Evolutionary conservation across 2,888 invertebrate species (phyloP).

Genomic region (Drosophila formosana): DNA sequence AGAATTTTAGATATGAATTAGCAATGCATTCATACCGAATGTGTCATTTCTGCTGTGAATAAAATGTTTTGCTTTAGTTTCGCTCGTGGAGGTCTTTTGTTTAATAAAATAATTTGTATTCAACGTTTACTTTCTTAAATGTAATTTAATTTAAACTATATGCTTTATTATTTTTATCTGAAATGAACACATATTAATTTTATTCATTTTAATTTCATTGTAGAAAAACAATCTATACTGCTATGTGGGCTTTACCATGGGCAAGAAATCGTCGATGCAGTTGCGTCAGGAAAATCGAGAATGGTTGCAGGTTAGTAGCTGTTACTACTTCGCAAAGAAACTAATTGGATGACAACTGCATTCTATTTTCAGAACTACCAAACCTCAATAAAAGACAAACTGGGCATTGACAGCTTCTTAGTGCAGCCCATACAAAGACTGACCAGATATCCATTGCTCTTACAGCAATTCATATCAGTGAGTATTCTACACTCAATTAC

Average conservation of each 20-base stretch:
- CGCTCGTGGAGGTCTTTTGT: no score
- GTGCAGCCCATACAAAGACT: slow-evolving; percentile 85
- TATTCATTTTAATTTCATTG: not conserved
- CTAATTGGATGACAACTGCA: slow-evolving; percentile 18
- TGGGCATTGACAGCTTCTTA: slow-evolving; percentile 85
- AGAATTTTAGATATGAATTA: slow-evolving; percentile 20
- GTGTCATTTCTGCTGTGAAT: slow-evolving; percentile 47
- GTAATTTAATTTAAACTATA: not conserved
- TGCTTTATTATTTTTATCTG: not conserved
- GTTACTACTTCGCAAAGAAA: not conserved
- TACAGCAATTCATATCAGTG: slow-evolving; percentile 84
- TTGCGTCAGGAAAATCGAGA: slow-evolving; percentile 82
- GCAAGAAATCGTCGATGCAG: slow-evolving; percentile 83
- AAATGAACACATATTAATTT: no score
- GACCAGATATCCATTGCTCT: slow-evolving; percentile 84
- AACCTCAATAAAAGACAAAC: slow-evolving; percentile 83
- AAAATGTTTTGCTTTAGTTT: slow-evolving; percentile 26
- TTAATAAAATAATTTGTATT: no score
- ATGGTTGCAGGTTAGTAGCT: slow-evolving; percentile 78
- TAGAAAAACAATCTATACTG: slow-evolving; percentile 84
- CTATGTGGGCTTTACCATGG: slow-evolving; percentile 85
- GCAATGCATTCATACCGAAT: slow-evolving; percentile 23
- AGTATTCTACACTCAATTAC: slow-evolving; percentile 17
- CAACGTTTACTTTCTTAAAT: not conserved
- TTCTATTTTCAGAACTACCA: slow-evolving; percentile 70